Conservation (phyloP, 1,140 invertebrate species). For the Brachionus calyciflorus region DNA sequence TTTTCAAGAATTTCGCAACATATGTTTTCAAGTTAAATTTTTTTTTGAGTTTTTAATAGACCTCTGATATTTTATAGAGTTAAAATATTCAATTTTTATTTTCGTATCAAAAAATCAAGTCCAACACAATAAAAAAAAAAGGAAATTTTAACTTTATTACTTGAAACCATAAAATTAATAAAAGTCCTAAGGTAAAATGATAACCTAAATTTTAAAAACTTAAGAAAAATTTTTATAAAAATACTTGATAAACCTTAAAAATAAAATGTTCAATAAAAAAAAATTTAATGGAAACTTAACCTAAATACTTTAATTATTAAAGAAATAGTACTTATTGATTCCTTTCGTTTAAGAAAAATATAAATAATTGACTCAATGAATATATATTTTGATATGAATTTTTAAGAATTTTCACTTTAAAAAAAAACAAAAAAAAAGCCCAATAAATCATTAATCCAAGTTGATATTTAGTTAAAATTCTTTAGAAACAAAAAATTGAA, state of each 20-base stretch:
- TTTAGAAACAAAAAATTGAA: no score
- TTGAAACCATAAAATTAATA: not conserved
- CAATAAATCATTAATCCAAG: conserved; percentile 4
- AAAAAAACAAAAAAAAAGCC: not conserved
- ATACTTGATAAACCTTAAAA: not conserved
- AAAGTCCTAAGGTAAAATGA: not conserved
- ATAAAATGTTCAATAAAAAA: not conserved
- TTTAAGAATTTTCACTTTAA: not conserved
- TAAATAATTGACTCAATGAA: not conserved
- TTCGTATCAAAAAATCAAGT: no score
- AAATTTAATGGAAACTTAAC: conserved; percentile 22
- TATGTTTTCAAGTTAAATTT: no score
- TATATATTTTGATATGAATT: not conserved
- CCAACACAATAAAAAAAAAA: not conserved
- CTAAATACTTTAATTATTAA: not conserved
- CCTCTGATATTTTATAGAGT: no score
- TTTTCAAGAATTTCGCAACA: no score
- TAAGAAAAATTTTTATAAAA: no score
- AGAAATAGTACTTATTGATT: not conserved
- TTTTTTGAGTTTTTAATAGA: no score
- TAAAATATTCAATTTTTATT: no score
- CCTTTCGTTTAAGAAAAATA: not conserved
- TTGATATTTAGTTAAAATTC: not conserved
- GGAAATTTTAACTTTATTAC: not conserved
- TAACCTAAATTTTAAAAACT: not conserved